Percentiles rank a stretch among this genome's conserved stretches.
These are phyloP conservation scores for Ceyx cyanopectus DNA, from an alignment of 2,113 vertebrate genomes.

Conservation along the genomic window DNA sequence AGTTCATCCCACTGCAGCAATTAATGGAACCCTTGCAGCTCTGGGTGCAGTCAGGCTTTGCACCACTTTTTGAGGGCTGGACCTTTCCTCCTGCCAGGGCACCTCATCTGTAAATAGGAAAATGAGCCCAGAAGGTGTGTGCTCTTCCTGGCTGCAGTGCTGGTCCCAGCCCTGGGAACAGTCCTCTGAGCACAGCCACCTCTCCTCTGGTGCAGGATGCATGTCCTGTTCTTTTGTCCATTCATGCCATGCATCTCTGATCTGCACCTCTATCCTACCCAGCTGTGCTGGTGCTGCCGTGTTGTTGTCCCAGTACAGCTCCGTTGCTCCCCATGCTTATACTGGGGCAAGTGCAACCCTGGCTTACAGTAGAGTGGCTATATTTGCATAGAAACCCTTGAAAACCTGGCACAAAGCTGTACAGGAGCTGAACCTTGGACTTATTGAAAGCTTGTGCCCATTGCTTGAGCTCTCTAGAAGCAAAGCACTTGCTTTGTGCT, in stretches of 20 bases:
- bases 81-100: neutral
- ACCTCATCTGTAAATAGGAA: neutral
- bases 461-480: neutral
- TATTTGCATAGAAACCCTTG: neutral
- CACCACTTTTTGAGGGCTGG: neutral
- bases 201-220: neutral
- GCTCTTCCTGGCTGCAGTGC: neutral
- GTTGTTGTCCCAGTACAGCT: neutral
- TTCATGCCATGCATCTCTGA: neutral
- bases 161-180: neutral
- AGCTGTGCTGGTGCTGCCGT: too few relatives aligned
- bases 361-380: neutral
- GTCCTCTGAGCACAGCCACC: neutral
- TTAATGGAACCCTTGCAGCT: neutral
- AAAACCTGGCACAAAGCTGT: neutral
- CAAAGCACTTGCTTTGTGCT: neutral
- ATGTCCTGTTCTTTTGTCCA: neutral
- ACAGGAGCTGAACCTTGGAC: neutral
- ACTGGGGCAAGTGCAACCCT: neutral
- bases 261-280: neutral
- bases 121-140: fast-evolving
- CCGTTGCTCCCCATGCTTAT: neutral
- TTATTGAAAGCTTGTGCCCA: neutral
- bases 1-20: fast-evolving
- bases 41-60: neutral